phyloP scores from a whole-genome alignment of 2,888 invertebrate species.

The Psylliodes chrysocephalus region DNA sequence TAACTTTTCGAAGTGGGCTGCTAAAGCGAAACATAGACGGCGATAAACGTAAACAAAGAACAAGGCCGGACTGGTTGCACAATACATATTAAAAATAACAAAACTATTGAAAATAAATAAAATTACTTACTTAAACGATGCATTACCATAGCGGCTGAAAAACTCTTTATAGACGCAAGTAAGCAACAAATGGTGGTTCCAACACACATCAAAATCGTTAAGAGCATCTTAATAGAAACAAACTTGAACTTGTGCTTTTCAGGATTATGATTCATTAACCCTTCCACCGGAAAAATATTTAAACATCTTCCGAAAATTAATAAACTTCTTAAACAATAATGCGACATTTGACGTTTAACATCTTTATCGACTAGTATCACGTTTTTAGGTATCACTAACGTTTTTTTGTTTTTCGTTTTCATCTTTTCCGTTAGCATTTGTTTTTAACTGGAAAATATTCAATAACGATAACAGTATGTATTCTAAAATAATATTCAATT shows the following conservation, averaged over 20 bases:
- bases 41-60: no score
- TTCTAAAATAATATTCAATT: not conserved
- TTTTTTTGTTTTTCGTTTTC: not conserved
- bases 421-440: not conserved
- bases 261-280: not conserved
- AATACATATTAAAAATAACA: no score
- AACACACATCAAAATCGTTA: not conserved
- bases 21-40: no score
- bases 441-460: no score
- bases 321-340: not conserved
- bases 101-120: not conserved
- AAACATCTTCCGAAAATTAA: not conserved
- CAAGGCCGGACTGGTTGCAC: no score
- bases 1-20: no score
- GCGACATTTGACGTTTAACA: not conserved
- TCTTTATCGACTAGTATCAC: not conserved
- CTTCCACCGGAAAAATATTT: not conserved
- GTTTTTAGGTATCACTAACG: not conserved
- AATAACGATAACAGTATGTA: not conserved
- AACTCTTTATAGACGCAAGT: not conserved
- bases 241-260: not conserved
- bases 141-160: not conserved
- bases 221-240: not conserved
- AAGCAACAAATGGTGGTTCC: not conserved
- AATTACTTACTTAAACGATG: slow-evolving; percentile 5